Evolutionary conservation across 2,113 vertebrate genomes (phyloP).

Genomic region (Daboia siamensis): DNA sequence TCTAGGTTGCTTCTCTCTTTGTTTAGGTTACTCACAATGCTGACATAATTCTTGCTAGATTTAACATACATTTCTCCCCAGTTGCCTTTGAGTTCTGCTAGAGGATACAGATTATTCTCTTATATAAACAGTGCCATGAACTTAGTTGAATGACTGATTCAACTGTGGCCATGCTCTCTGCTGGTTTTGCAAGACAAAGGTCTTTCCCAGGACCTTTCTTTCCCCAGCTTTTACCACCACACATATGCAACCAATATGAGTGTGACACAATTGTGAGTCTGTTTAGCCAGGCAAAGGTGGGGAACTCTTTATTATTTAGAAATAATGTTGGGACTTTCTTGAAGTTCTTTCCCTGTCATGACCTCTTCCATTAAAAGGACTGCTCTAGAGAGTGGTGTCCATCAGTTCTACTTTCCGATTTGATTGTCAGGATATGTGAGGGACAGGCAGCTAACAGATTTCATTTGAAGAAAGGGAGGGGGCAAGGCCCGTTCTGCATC

Average conservation of each 20-base stretch:
- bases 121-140: background rate
- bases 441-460: slow-evolving; percentile 15
- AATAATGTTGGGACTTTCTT: background rate
- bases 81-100: background rate
- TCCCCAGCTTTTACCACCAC: background rate
- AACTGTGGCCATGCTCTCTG: background rate
- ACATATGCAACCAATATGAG: background rate
- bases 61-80: background rate
- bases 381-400: slow-evolving; percentile 43
- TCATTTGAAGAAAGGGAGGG: slow-evolving; percentile 35
- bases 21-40: background rate
- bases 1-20: too few species aligned
- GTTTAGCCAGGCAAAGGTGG: background rate
- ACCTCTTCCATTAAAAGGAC: background rate
- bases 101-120: background rate
- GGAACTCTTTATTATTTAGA: background rate
- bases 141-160: background rate
- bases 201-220: background rate
- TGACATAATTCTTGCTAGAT: background rate
- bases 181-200: background rate
- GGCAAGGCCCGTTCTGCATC: slow-evolving; percentile 31
- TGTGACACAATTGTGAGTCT: background rate
- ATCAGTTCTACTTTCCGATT: slow-evolving; percentile 18
- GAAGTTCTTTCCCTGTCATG: background rate
- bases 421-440: slow-evolving; percentile 8